Conservation (phyloP, 2,888 invertebrate species). For the Micoletzkya japonica region DNA sequence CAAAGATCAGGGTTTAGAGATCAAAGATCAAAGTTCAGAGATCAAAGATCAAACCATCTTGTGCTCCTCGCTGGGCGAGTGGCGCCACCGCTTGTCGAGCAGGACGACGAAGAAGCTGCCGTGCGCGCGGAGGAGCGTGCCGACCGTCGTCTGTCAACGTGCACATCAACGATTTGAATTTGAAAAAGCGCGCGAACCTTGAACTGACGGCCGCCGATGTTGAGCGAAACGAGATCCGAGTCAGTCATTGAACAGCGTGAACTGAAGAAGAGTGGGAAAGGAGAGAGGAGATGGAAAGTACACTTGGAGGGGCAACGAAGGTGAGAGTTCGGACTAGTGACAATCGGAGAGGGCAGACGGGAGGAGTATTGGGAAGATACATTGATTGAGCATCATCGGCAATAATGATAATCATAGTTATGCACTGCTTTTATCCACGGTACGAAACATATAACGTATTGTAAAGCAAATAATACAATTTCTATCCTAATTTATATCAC, state of each 20-base stretch:
- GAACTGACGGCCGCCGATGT: constrained; percentile 15
- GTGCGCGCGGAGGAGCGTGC: constrained; percentile 10
- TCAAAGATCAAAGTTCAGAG: not conserved
- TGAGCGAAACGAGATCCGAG: constrained; percentile 8
- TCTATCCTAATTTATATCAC: too few relatives aligned
- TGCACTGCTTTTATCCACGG: too few relatives aligned
- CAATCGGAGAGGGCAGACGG: too few relatives aligned
- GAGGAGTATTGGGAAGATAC: too few relatives aligned
- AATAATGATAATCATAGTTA: too few relatives aligned
- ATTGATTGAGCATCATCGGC: too few relatives aligned
- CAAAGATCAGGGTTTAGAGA: constrained; percentile 37
- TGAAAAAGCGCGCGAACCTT: not conserved
- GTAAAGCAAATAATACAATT: too few relatives aligned
- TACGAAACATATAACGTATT: too few relatives aligned
- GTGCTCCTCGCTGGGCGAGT: constrained; percentile 20
- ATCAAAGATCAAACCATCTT: not conserved
- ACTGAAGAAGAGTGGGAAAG: too few relatives aligned
- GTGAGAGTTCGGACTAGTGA: too few relatives aligned
- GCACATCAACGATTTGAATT: not conserved
- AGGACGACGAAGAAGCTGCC: constrained; percentile 7
- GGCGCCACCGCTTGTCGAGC: constrained; percentile 21
- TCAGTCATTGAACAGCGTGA: not conserved
- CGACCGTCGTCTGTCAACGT: constrained; percentile 1
- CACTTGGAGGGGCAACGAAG: too few relatives aligned
- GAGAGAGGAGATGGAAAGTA: too few relatives aligned